Evolutionary conservation across 1,140 invertebrate species (phyloP), one percentile per base, ranked within the genome.

Genomic region (Pristionchus pacificus): DNA sequence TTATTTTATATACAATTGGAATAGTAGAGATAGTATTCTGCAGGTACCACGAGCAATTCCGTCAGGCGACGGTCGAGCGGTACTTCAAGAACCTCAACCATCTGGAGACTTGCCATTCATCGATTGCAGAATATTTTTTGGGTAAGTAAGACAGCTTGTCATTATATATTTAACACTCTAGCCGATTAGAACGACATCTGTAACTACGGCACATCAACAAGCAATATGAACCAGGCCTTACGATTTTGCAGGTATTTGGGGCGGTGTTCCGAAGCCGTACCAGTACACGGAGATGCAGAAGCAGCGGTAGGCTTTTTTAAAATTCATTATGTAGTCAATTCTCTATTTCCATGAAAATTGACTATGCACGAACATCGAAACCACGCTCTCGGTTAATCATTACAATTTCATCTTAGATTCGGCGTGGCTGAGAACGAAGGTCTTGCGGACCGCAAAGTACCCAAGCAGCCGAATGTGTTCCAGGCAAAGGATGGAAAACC

Each of bases 31-130:
- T n/a, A n/a, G n/a, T n/a, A n/a, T n/a, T n/a, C n/a, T n/a, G n/a
- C 30, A 77, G 85, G 84, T 86, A 85, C 80, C 87, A 79, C 77
- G 88, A 93, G 70, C 94, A 97, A 85, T 98, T 98, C 83, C 88
- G 93, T 25, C 93, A 96, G 80, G 90, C 93, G 0, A 94, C 94
- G 0, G 90, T 90, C 65, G 93, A 97, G 84, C 86, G 95, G 60
- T 98, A 98, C 84, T 97, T 98, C 85, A 95, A 93, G 83, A 97
- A 98, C 83, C 90, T 94, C 87, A 95, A 95, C 82, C 92, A 95
- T 89, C 91, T 93, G 0, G 91, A 90, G 81, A 95, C 95, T 83
- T 96, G 97, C 84, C 95, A 98, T 84, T 95, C 93, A 1, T 92
- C 92, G 86, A 95, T 97, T 73, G 93, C 95, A 1, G 95, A 98